Conservation (phyloP, 2,888 invertebrate species). For the Empis stercorea region DNA sequence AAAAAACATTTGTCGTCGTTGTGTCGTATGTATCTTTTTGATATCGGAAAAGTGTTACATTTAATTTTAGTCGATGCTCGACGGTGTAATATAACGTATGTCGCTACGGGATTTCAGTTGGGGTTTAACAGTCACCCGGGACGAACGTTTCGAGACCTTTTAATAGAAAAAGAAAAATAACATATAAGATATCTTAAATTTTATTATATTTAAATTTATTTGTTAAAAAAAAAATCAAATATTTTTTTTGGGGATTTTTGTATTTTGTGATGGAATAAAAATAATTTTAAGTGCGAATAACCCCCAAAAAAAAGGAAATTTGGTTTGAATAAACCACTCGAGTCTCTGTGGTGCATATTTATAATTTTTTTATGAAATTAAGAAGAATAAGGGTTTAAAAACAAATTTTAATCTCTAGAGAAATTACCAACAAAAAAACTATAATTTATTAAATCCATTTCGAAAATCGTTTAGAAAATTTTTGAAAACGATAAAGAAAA, state of each 20-base stretch:
- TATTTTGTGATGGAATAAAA: too few species aligned
- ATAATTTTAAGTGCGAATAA: too few species aligned
- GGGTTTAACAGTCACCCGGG: slow-evolving; percentile 41
- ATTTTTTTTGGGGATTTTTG: neutral
- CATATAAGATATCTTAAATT: neutral
- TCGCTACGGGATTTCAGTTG: slow-evolving; percentile 36
- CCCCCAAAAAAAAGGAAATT: too few species aligned
- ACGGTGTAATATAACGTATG: slow-evolving; percentile 2
- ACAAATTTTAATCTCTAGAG: too few species aligned
- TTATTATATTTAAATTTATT: neutral
- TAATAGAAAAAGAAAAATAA: slow-evolving; percentile 1
- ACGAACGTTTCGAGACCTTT: slow-evolving; percentile 15
- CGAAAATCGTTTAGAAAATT: too few species aligned
- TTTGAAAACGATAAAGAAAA: too few species aligned
- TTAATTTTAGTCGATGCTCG: slow-evolving; percentile 1
- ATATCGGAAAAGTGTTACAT: neutral
- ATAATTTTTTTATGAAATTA: too few species aligned
- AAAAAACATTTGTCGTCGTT: slow-evolving; percentile 16
- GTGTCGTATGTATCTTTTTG: slow-evolving; percentile 11
- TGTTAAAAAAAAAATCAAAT: neutral
- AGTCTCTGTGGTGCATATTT: too few species aligned
- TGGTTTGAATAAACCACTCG: too few species aligned
- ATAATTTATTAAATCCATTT: too few species aligned
- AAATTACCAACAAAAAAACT: too few species aligned
- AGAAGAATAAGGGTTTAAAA: too few species aligned